phyloP scores from a whole-genome alignment of 2,113 vertebrate genomes.

The Gymnogyps californianus region DNA sequence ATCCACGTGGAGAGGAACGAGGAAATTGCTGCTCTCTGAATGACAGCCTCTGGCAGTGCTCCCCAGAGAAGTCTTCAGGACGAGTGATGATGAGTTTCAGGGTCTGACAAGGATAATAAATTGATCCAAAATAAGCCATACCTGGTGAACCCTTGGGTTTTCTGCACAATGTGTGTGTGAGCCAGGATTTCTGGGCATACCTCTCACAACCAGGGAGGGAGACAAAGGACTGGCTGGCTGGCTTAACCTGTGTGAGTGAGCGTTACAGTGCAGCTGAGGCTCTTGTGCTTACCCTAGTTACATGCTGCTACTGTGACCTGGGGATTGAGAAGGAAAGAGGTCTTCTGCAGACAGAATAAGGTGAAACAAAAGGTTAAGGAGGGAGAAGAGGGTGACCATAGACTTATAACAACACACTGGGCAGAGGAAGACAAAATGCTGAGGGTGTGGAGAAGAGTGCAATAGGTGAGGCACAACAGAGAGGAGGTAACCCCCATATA shows the following conservation, averaged over 20 bases:
- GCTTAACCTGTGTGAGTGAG: not conserved
- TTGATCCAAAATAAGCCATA: not conserved
- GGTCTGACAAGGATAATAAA: conserved; percentile 4
- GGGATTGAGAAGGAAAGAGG: not conserved
- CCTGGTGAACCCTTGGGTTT: not conserved
- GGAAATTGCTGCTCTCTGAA: not conserved
- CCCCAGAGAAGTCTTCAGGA: not conserved
- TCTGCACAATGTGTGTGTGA: not conserved
- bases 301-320: not conserved
- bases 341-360: not conserved
- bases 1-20: not conserved
- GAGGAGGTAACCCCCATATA: not conserved
- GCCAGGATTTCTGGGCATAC: not conserved
- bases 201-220: not conserved
- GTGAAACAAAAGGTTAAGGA: not conserved
- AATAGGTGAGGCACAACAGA: not conserved
- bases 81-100: not conserved
- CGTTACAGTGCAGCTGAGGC: fast-evolving
- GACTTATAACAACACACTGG: not conserved
- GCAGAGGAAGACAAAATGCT: not conserved
- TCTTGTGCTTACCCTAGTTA: not conserved
- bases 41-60: not conserved
- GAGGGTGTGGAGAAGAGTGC: not conserved
- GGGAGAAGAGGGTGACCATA: not conserved
- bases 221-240: not conserved